Percentiles rank a stretch among this genome's conserved stretches.
phyloP scores from a whole-genome alignment of 1,140 invertebrate species.

The Calliphora vicina region DNA sequence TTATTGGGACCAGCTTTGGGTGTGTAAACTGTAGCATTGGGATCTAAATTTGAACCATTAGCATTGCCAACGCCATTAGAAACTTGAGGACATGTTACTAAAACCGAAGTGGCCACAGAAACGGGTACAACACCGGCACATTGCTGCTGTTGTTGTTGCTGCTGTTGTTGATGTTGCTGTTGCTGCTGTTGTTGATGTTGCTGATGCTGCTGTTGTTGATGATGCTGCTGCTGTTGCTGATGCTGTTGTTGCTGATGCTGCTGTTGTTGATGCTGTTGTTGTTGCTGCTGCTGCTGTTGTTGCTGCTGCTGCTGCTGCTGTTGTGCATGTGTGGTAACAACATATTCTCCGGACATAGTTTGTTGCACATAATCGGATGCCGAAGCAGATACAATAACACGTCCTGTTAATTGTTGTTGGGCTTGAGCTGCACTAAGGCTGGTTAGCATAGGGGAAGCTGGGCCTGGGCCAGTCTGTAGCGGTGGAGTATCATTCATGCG shows the following conservation, averaged over 20 bases:
- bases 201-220: slow-evolving; percentile 47
- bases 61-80: slow-evolving; percentile 40
- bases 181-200: slow-evolving; percentile 46
- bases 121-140: slow-evolving; percentile 47
- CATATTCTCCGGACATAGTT: slow-evolving; percentile 42
- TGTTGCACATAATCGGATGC: slow-evolving; percentile 56
- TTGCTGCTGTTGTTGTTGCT: slow-evolving; percentile 49
- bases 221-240: slow-evolving; percentile 24
- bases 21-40: slow-evolving; percentile 91
- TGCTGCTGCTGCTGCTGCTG: slow-evolving; percentile 49
- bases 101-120: slow-evolving; percentile 51
- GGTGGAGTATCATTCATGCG: slow-evolving; percentile 62
- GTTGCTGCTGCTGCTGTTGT: slow-evolving; percentile 43
- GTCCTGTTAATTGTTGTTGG: slow-evolving; percentile 52
- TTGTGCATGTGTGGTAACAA: slow-evolving; percentile 44
- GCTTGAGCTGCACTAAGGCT: slow-evolving; percentile 46
- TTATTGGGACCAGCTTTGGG: slow-evolving; percentile 69
- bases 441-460: slow-evolving; percentile 57
- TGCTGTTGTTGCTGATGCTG: slow-evolving; percentile 43
- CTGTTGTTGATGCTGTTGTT: slow-evolving; percentile 42
- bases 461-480: slow-evolving; percentile 55
- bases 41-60: slow-evolving; percentile 78
- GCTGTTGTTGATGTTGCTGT: slow-evolving; percentile 44
- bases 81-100: slow-evolving; percentile 48
- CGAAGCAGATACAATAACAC: slow-evolving; percentile 46